Evolutionary conservation across 2,113 vertebrate species (phyloP), one percentile per base, ranked within the genome.

Genomic region (Barbus barbus): DNA sequence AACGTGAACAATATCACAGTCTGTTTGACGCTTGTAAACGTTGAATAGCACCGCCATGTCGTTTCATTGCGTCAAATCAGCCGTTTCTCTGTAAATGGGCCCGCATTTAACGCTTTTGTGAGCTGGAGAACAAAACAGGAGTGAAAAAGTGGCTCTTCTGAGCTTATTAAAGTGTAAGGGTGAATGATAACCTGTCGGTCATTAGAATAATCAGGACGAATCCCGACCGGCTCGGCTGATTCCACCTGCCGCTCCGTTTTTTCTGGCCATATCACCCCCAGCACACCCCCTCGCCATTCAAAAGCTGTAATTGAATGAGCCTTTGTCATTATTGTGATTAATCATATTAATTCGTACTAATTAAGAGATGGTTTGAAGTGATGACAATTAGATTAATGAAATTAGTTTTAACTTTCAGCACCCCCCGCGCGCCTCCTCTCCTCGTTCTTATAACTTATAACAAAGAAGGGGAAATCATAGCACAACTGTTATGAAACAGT

Each of bases 261-360:
- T 94, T 92, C 74, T 91, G 89, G 90, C 89, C 93, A 92, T 94
- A 94, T 95, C 94, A 93, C 90, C 91, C 90, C 86, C 87, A 92
- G 94, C 94, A 95, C 94, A 94, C 94, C 94, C 95, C 95, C 94
- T 96, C 96, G 95, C 96, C 96, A 96, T 96, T 96, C 95, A 96
- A 96, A 95, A 93, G 93, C 93, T 96, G 95, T 96, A 96, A 97
- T 97, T 97, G 97, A 98, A 98, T 98, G 97, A 95, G 96, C 97
- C 97, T 97, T 96, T 97, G 96, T 97, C 97, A 97, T 97, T 97
- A 98, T 97, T 98, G 96, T 98, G 96, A 98, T 98, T 97, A 98
- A 98, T 98, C 96, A 97, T 98, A 98, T 98, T 98, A 97, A 97
- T 97, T 97, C 95, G 89, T 97, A 96, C 96, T 98, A 97, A 98